phyloP scores from a whole-genome alignment of 2,797 vertebrate genomes.

The Clarias platycephalus region DNA sequence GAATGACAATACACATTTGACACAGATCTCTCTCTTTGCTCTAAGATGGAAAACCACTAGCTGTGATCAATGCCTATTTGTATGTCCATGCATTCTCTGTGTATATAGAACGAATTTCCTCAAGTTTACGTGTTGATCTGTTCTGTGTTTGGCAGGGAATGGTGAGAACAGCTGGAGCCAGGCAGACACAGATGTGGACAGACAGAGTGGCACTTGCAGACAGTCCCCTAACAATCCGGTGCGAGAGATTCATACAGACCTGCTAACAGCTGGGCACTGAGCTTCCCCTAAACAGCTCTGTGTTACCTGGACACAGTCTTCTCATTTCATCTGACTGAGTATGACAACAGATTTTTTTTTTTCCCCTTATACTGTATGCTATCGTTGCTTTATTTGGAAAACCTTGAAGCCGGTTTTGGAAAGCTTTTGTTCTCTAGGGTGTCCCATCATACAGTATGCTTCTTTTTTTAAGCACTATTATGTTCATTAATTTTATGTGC shows the following conservation, averaged over 20 bases:
- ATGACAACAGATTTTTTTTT: constrained; percentile 7
- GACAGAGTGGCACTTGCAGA: constrained; percentile 45
- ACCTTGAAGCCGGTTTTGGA: not conserved
- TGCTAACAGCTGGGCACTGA: constrained; percentile 39
- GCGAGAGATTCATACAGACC: constrained; percentile 34
- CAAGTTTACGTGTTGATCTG: constrained; percentile 6
- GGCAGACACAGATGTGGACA: constrained; percentile 53
- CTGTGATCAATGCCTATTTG: not conserved
- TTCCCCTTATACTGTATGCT: not conserved
- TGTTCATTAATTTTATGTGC: not conserved
- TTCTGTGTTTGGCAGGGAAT: constrained; percentile 56
- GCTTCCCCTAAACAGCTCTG: constrained; percentile 43
- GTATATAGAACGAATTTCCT: not conserved
- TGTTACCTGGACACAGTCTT: constrained; percentile 12
- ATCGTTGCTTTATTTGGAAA: not conserved
- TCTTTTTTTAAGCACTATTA: not conserved
- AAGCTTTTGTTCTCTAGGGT: not conserved
- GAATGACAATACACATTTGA: not conserved
- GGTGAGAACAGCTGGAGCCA: constrained; percentile 56
- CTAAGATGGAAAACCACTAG: not conserved
- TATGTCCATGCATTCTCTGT: not conserved
- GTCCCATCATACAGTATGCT: not conserved
- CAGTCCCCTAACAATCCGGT: constrained; percentile 43
- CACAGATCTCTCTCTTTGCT: not conserved
- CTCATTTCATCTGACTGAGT: constrained; percentile 32